Base-by-base conservation (phyloP, 2,888 invertebrate genomes). In the Iselma pallidipennis region DNA sequence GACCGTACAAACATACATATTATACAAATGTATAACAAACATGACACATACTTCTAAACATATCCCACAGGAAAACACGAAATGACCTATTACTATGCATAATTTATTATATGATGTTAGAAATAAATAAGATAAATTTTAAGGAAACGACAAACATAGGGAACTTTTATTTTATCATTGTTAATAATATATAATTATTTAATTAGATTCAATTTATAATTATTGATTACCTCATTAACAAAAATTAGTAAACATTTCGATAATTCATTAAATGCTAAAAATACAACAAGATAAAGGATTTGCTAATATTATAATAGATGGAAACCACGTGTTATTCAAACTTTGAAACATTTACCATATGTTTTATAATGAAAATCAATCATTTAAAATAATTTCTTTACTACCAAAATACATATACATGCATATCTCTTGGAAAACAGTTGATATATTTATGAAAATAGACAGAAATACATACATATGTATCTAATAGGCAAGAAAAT, bases 31-130 rank as follows among this genome's bases (percentile, higher is more conserved):
- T n/a, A 57, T 51, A 51, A 49, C 37, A 49, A 51, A 67, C 65
- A 67, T 65, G 66, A 68, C 66, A 66, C 65, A 68, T 58, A 66
- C 42, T 61, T 68, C 68, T 68, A 68, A 68, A 68, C 68, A 68
- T 68, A 68, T 65, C 65, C 21, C 28, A 21, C 21, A 33, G 29
- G 19, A 29, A 56, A 14, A 51, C 37, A 31, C 21, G 28, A 21
- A 51, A 28, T 33, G 14, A 55, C 28, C 26, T 16, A 25, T 16
- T 28, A 37, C 37, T 16, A 16, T 19, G 16, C 5, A 16, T 37
- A 37, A 37, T 37, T 37, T 37, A 37, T 37, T 19, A 19, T n/a
- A n/a, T n/a, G n/a, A n/a, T 16, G 9, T 37, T 37, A 16, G 6
- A 37, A 37, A 37, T 7, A 33, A 33, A 33, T 16, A 37, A 16